Base-by-base conservation (phyloP, 2,888 invertebrate genomes). In the Ophonus ardosiacus region DNA sequence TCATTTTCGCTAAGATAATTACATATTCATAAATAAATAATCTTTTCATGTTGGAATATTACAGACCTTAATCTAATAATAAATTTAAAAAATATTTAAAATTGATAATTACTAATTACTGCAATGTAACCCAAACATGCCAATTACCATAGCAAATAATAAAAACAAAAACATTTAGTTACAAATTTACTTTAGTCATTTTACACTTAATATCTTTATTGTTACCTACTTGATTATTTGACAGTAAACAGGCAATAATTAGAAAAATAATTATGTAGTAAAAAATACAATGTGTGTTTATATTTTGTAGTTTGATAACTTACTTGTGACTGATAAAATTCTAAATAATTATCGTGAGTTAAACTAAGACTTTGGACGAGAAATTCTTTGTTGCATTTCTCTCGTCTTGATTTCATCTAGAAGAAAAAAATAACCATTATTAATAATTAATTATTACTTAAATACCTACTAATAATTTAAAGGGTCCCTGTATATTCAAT, bases 271-370 rank as follows among this genome's bases (percentile, higher is more conserved):
- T 24, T 24, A 63, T 63, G 24, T 6, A 8, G 24, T 51, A 10
- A 10, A 51, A 51, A 51, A 8, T 8, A 51, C 43, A 51, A 8
- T 51, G 13, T 8, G 4, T 51, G 43, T 51, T 51, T 61, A 61
- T 61, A 17, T 18, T 61, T 61, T 61, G 7, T 61, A 17, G 24
- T 68, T n/a, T n/a, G 51, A 24, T 18, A 43, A 83, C 83, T 83
- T 76, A 83, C 83, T 61, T 83, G 76, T 40, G 83, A 83, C 59
- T 74, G 68, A 59, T 83, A 83, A 43, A 83, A 83, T 13, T 61
- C 40, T 21, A 83, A 76, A 59, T 83, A 61, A 61, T 83, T 83
- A 15, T 76, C 43, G 2, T 59, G 40, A 7, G 15, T 31, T 59
- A 83, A 43, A 59, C 61, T 43, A 7, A 83, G 61, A 38, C 74